Base-by-base conservation (phyloP, 2,797 vertebrate species). In the Pantherophis alleghaniensis region DNA sequence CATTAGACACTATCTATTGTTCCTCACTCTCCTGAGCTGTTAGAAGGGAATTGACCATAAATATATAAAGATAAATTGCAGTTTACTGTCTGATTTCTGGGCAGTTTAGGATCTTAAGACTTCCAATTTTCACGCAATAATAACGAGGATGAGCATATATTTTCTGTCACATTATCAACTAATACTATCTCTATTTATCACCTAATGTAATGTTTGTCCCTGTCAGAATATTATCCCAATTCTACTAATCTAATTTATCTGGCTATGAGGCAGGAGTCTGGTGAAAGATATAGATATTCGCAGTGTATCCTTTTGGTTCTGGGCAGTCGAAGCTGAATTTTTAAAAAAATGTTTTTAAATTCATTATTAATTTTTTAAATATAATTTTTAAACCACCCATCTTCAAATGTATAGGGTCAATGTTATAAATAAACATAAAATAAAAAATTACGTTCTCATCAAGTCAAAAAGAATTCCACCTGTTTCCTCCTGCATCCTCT, bases 51-150 rank as follows among this genome's bases (percentile, higher is more conserved):
- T 56, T 18, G 32, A 37, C 26, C 16, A 22, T 87, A 93, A 93
- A 90, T 90, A 63, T 69, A 90, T 16, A n/a, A 66, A 18, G 83
- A 90, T 61, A 57, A 90, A 87, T 88, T 91, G 61, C 55, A 37
- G 55, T 11, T 86, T n/a, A 59, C n/a, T 32, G 14, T 91, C 87
- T 90, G 60, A 93, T 87, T 90, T 93, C 37, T 87, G 60, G 32
- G 83, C 83, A 20, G 24, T 69, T 69, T 22, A 51, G 32, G 16
- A 2, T 51, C 61, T 59, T 28, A 32, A 88, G 86, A 69, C 16
- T 42, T 53, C 66, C 26, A 57, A 13, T 57, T 42, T 69, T 86
- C 24, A 47, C 14, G 37, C 26, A 63, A 51, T 42, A 51, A 61
- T 55, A 56, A 32, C 60, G 60, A 22, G 28, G 3, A 10, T 22